A percentile compares a stretch with the other conserved stretches of the same genome.
Conservation (phyloP, 2,113 vertebrate species). For the Crotalus helleri region DNA sequence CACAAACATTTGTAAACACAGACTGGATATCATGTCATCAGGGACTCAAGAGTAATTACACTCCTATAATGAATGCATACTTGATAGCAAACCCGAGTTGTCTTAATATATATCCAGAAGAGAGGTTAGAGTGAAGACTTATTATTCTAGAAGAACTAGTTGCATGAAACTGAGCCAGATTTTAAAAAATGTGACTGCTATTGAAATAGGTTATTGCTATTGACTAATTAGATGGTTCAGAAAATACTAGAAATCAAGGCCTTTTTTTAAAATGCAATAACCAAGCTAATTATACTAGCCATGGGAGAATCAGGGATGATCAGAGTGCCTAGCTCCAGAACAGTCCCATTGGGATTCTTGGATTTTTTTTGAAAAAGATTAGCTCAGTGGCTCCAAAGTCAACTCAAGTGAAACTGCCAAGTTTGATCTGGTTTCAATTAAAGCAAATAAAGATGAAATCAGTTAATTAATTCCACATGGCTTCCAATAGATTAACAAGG, state of each 20-base stretch:
- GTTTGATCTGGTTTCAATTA: slow-evolving; percentile 33
- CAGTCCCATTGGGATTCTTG: slow-evolving; percentile 5
- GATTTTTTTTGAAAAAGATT: slow-evolving; percentile 12
- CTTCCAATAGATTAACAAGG: slow-evolving; percentile 19
- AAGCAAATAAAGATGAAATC: slow-evolving; percentile 33
- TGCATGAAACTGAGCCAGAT: background rate
- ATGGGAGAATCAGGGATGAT: slow-evolving; percentile 15
- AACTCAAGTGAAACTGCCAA: slow-evolving; percentile 30
- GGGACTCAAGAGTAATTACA: background rate
- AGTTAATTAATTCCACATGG: slow-evolving; percentile 35
- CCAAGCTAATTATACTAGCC: slow-evolving; percentile 23
- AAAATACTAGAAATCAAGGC: slow-evolving; percentile 7
- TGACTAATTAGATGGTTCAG: slow-evolving; percentile 14
- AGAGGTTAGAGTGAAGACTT: background rate
- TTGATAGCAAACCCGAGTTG: background rate
- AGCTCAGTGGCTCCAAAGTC: slow-evolving; percentile 2
- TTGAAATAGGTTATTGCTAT: background rate
- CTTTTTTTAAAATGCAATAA: background rate
- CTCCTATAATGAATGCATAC: background rate
- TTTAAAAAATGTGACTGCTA: background rate
- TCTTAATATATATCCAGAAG: background rate
- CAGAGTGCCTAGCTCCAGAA: slow-evolving; percentile 8
- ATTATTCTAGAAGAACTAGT: background rate
- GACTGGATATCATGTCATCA: background rate
- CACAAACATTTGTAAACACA: background rate